Evolutionary conservation across 2,113 vertebrate genomes (phyloP).

Genomic region (Dendrocopos noguchii): DNA sequence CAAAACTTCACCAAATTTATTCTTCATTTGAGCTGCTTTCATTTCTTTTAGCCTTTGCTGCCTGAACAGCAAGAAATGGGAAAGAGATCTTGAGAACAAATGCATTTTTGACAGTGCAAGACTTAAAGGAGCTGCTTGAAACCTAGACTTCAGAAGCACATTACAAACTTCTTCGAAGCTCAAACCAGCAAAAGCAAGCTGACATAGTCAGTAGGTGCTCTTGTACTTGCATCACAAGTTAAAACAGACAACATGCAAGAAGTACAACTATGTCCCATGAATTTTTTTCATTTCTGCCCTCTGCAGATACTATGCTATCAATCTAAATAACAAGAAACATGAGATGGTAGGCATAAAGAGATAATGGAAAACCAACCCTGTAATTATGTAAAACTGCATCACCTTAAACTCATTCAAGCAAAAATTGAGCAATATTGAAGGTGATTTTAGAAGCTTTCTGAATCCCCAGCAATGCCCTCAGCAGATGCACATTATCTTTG

Average conservation of each 20-base stretch:
- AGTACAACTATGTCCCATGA: neutral
- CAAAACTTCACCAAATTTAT: constrained; percentile 86
- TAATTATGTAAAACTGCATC: neutral
- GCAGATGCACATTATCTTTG: neutral
- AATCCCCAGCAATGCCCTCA: neutral
- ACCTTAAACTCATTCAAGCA: neutral
- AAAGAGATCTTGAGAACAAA: neutral
- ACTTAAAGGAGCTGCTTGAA: neutral
- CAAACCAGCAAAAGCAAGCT: neutral
- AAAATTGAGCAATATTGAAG: neutral
- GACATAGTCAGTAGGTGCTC: neutral
- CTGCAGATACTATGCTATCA: neutral
- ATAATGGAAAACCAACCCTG: neutral
- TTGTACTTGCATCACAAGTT: neutral
- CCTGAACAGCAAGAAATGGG: constrained; percentile 66
- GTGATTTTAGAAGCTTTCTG: neutral
- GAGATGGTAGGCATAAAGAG: neutral
- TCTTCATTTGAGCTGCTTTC: constrained; percentile 89
- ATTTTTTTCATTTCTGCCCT: neutral
- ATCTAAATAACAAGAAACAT: neutral
- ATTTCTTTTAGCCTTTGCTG: constrained; percentile 92
- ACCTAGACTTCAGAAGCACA: neutral
- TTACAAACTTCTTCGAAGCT: neutral
- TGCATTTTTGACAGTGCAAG: neutral
- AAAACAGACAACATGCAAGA: neutral